Conservation (phyloP, 2,888 invertebrate species). For the Stenolophus ochropezus region DNA sequence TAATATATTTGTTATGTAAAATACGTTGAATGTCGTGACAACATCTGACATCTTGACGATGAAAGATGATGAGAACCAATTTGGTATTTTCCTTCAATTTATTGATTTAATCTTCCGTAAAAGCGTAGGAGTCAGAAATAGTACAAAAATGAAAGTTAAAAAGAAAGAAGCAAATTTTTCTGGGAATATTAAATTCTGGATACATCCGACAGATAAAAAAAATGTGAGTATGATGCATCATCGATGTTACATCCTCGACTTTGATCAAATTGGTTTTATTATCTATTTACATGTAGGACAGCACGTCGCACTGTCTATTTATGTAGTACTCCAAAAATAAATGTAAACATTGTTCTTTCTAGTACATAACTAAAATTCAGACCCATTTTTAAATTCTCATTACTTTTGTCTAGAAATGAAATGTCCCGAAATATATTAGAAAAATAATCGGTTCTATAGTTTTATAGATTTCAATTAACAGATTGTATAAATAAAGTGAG, state of each 20-base stretch:
- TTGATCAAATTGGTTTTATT: not conserved
- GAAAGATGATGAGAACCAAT: not conserved
- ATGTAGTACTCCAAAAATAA: not conserved
- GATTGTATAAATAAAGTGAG: too few relatives aligned
- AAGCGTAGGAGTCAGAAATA: not conserved
- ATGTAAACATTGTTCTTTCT: slow-evolving; percentile 8
- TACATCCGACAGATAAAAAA: not conserved
- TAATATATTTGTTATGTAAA: not conserved
- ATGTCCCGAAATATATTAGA: too few relatives aligned
- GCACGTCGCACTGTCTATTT: not conserved
- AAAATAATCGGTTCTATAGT: too few relatives aligned
- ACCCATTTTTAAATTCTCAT: too few relatives aligned
- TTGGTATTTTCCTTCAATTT: not conserved
- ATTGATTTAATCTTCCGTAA: not conserved
- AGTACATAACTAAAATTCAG: not conserved
- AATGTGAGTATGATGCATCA: not conserved
- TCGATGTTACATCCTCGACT: not conserved
- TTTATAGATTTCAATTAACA: too few relatives aligned
- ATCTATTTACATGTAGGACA: not conserved
- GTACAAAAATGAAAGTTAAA: not conserved
- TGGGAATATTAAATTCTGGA: not conserved
- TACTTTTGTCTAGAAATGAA: too few relatives aligned
- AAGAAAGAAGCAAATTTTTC: too few relatives aligned
- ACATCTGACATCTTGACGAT: not conserved
- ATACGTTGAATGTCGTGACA: not conserved